Evolutionary conservation across 2,797 vertebrate species (phyloP).

Genomic region (Epinephelus coioides): DNA sequence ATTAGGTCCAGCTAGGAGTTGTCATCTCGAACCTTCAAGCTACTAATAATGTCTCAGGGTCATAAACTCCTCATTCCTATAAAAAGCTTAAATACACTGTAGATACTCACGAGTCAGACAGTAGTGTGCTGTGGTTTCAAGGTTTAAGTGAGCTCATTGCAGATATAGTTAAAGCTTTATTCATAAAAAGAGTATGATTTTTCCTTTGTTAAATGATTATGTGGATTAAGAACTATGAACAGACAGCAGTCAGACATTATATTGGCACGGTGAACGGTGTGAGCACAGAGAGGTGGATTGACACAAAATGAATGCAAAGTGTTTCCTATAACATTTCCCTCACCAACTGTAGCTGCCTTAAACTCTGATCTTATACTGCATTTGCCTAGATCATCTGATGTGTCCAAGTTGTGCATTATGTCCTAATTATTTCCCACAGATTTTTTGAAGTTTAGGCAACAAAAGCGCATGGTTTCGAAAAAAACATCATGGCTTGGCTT

Average conservation of each 20-base stretch:
- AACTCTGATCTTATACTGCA: background rate
- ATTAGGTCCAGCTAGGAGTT: background rate
- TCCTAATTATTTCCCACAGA: too few species aligned
- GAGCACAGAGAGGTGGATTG: background rate
- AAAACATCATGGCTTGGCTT: too few species aligned
- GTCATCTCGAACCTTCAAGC: conserved; percentile 7
- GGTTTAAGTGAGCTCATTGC: background rate
- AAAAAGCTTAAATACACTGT: background rate
- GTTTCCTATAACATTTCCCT: background rate
- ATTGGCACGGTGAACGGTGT: background rate
- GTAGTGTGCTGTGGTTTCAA: background rate
- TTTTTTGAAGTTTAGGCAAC: too few species aligned
- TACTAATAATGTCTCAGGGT: background rate
- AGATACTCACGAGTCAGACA: background rate
- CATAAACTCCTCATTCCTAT: background rate
- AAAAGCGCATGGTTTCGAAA: too few species aligned
- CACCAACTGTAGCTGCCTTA: background rate
- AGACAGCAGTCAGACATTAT: background rate
- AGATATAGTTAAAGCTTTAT: background rate
- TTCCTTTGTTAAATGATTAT: background rate
- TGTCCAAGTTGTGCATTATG: too few species aligned
- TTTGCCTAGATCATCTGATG: too few species aligned
- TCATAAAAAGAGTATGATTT: background rate
- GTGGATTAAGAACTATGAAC: background rate
- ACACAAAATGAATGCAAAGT: background rate